Conservation (phyloP, 2,113 vertebrate genomes). For the Plectropomus leopardus region DNA sequence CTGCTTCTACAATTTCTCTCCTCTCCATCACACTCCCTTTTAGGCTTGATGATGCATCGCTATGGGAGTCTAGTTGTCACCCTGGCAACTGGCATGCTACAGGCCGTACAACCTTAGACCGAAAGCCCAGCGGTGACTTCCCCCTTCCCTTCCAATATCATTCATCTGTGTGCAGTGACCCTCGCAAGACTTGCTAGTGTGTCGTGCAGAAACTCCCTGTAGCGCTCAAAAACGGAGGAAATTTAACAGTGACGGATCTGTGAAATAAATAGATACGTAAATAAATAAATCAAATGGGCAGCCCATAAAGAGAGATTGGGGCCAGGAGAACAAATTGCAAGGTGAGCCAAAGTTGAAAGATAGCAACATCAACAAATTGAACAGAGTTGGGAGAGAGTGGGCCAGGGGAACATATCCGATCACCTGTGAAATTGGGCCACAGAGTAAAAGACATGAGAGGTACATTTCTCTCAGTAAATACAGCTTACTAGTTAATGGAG, state of each 20-base stretch:
- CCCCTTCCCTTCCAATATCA: constrained; percentile 64
- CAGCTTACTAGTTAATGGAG: constrained; percentile 1
- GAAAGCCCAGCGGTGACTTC: constrained; percentile 66
- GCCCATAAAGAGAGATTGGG: constrained; percentile 32
- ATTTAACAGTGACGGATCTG: constrained; percentile 1
- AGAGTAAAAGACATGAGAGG: constrained; percentile 83
- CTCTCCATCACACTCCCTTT: constrained; percentile 42
- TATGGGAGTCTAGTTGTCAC: constrained; percentile 71
- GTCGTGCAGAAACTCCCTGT: constrained; percentile 4
- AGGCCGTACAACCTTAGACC: constrained; percentile 66
- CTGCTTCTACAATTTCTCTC: constrained; percentile 49
- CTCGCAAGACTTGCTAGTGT: constrained; percentile 22
- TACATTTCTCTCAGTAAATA: constrained; percentile 40
- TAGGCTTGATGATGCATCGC: constrained; percentile 63
- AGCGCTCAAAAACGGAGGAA: neutral
- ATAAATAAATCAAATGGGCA: constrained; percentile 36
- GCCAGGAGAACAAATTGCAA: constrained; percentile 39
- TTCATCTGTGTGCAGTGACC: constrained; percentile 57
- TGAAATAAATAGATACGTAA: constrained; percentile 9
- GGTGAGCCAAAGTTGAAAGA: constrained; percentile 54
- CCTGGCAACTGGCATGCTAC: constrained; percentile 67
- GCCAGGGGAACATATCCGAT: constrained; percentile 85
- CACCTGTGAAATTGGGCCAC: constrained; percentile 90
- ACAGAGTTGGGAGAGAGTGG: constrained; percentile 24
- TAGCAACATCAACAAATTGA: constrained; percentile 49